phyloP scores from a whole-genome alignment of 2,113 vertebrate genomes.

The Puntigrus tetrazona region DNA sequence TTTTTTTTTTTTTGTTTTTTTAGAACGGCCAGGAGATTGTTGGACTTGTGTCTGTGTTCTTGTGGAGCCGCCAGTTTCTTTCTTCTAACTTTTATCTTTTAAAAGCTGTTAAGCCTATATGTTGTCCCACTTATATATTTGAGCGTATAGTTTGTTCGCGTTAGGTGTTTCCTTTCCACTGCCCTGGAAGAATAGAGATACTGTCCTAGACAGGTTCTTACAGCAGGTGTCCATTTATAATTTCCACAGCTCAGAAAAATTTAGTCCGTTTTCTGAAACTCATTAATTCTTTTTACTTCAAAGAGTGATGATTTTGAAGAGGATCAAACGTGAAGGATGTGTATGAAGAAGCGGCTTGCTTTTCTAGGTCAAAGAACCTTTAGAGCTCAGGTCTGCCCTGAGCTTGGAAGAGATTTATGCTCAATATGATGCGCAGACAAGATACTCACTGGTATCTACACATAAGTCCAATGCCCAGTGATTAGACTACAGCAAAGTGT shows the following conservation, averaged over 20 bases:
- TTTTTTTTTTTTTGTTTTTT: no score
- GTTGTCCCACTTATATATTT: not conserved
- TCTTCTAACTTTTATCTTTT: no score
- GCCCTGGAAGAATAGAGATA: not conserved
- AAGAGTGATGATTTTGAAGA: constrained; percentile 2
- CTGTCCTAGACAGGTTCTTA: not conserved
- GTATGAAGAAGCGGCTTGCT: not conserved
- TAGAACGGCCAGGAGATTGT: no score
- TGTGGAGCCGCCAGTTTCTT: not conserved
- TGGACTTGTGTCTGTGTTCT: not conserved
- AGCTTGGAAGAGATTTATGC: not conserved
- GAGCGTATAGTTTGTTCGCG: not conserved
- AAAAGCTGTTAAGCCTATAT: no score
- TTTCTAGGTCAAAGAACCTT: constrained; percentile 26
- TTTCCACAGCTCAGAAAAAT: not conserved
- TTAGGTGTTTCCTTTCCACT: not conserved
- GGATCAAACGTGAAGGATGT: constrained; percentile 25
- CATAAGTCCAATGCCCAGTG: not conserved
- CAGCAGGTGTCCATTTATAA: not conserved
- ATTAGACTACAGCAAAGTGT: constrained; percentile 28
- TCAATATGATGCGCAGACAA: not conserved
- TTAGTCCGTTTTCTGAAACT: constrained; percentile 17
- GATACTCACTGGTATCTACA: not conserved
- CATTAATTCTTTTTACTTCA: constrained; percentile 36
- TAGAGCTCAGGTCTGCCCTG: not conserved